Percentiles rank a stretch among this genome's conserved stretches.
phyloP scores from a whole-genome alignment of 2,113 vertebrate genomes.

The Crotalus horridus region DNA sequence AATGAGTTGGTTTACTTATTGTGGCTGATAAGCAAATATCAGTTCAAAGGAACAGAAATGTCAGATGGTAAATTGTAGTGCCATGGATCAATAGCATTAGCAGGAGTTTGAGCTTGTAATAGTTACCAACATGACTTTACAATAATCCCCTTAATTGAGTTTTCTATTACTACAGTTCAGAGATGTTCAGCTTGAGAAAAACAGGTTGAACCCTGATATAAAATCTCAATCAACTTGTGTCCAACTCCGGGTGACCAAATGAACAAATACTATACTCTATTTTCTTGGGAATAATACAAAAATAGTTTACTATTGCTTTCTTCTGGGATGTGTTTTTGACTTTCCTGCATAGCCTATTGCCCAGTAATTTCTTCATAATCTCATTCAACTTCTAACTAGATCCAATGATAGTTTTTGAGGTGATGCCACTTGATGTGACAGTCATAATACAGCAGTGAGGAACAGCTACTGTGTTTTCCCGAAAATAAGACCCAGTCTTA shows the following conservation, averaged over 20 bases:
- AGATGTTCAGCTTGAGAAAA: background rate
- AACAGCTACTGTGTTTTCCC: background rate
- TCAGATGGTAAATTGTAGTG: background rate
- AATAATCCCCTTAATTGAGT: background rate
- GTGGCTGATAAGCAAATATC: background rate
- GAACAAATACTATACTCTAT: background rate
- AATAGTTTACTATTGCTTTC: background rate
- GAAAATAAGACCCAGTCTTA: too few relatives aligned
- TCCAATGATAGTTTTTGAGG: background rate
- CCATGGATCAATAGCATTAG: too few relatives aligned
- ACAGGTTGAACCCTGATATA: background rate
- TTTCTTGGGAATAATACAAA: background rate
- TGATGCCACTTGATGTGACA: background rate
- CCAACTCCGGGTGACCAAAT: background rate
- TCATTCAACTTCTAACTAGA: background rate
- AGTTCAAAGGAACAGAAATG: background rate
- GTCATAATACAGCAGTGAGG: background rate
- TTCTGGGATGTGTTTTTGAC: background rate
- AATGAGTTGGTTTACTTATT: background rate
- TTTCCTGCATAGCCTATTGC: background rate
- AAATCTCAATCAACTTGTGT: background rate
- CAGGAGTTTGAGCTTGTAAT: background rate
- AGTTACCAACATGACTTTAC: background rate
- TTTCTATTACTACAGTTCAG: background rate
- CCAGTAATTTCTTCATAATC: background rate